A percentile compares a stretch with the other conserved stretches of the same genome.
These are phyloP conservation scores for Euleptes europaea DNA, from an alignment of 2,113 vertebrate genomes.

Conservation along the genomic window DNA sequence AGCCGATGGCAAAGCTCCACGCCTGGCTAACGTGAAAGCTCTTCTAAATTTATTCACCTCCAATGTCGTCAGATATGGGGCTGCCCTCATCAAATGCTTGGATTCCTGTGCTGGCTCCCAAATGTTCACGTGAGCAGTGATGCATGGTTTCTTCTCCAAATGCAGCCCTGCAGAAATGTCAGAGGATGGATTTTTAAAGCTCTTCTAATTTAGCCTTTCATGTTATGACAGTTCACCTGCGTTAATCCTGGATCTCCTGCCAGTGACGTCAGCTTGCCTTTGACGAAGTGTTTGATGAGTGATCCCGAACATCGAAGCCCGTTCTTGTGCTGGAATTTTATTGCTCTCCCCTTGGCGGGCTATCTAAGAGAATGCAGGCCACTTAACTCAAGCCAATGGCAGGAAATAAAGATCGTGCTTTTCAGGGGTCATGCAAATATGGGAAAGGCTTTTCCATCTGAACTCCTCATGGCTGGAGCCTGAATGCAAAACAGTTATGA, in stretches of 20 bases:
- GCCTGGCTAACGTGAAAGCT: no score
- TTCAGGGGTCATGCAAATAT: background rate
- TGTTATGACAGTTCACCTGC: slow-evolving; percentile 20
- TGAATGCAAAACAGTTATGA: background rate
- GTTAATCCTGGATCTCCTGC: background rate
- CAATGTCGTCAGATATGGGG: no score
- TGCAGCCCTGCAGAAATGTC: background rate
- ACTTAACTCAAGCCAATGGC: background rate
- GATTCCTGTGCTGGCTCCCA: no score
- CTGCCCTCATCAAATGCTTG: no score
- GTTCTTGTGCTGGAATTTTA: slow-evolving; percentile 41
- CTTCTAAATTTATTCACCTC: no score
- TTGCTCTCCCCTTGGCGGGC: slow-evolving; percentile 9
- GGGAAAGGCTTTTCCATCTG: background rate
- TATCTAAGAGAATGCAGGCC: background rate
- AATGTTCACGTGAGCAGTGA: background rate
- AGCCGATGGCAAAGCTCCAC: no score
- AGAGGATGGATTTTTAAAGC: background rate
- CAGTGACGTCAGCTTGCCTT: slow-evolving; percentile 25
- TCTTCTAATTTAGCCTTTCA: background rate
- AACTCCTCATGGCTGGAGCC: background rate
- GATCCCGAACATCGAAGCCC: slow-evolving; percentile 1
- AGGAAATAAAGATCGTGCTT: slow-evolving; percentile 27
- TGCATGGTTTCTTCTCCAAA: background rate
- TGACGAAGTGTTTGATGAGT: slow-evolving; percentile 38